Base-by-base conservation (phyloP, 2,888 invertebrate genomes). In the Trichogramma evanescens region DNA sequence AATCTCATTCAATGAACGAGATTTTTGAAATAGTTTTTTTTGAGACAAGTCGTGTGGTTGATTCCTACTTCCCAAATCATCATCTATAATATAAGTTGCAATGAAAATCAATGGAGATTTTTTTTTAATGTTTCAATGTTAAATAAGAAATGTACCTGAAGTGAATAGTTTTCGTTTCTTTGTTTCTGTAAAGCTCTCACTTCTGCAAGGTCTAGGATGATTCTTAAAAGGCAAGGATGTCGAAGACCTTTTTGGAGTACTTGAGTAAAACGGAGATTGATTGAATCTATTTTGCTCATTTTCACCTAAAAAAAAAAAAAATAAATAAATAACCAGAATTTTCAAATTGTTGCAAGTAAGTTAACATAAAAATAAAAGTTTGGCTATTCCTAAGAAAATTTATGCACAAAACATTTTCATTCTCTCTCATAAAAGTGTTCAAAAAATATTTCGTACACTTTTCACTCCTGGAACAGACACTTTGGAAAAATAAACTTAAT, bases 121-220 rank as follows among this genome's bases (percentile, higher is more conserved):
- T 51, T 6, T 9, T n/a, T 54, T 8, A 8, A 26, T 59, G 74
- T 76, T 10, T 80, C 79, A 10, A 78, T 10, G 0, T 44, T 53
- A 26, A 13, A 13, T 26, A 54, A 46, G 53, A 50, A 59, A 9
- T 13, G 58, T 63, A 69, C 69, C 68, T 56, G 69, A 59, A 51
- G 64, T 66, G 62, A 69, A 69, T 38, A 69, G 63, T 59, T 71
- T 71, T 44, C 71, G 64, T 59, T 71, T 71, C n/a, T 67, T 67
- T 46, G 66, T 63, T 55, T 68, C 68, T 43, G 26, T 26, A 26
- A 2, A 26, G 26, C 26, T 26, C 26, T 26, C 26, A 26, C 26
- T 26, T 26, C 26, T 26, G 26, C 3, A 2, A 26, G 26, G 26
- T 26, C 26, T 26, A 26, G 26, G 26, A 26, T 26, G 26, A 26